Evolutionary conservation across 2,888 invertebrate genomes (phyloP).

Genomic region (Xanthorhoe designata): DNA sequence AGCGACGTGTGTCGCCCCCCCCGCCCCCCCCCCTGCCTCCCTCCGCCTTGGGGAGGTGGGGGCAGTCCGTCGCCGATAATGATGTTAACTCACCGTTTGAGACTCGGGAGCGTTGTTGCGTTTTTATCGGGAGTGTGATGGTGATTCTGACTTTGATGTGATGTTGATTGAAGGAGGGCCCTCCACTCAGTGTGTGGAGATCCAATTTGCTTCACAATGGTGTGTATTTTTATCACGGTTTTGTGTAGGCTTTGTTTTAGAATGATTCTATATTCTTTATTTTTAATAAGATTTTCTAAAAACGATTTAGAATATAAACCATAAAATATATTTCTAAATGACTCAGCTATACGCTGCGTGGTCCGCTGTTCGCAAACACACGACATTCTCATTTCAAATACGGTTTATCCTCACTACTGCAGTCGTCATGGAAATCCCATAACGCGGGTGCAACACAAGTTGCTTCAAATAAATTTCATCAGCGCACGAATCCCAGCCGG

Average conservation of each 20-base stretch:
- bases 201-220: constrained; percentile 24
- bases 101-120: constrained; percentile 75
- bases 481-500: constrained; percentile 72
- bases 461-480: constrained; percentile 81
- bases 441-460: constrained; percentile 68
- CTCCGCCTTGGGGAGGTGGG: constrained; percentile 44
- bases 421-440: constrained; percentile 63
- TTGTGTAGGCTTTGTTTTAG: constrained; percentile 1
- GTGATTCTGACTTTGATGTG: constrained; percentile 50
- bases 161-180: constrained; percentile 44
- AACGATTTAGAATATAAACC: neutral
- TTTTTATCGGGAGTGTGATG: constrained; percentile 58
- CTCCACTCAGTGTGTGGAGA: constrained; percentile 19
- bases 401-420: constrained; percentile 38
- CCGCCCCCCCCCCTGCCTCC: constrained; percentile 38
- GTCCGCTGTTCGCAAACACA: constrained; percentile 13
- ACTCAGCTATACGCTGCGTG: neutral
- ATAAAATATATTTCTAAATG: constrained; percentile 1
- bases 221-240: constrained; percentile 24
- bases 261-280: neutral
- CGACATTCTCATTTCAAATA: constrained; percentile 33
- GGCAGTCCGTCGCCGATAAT: constrained; percentile 74
- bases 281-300: neutral
- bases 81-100: constrained; percentile 83
- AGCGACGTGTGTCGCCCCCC: constrained; percentile 82